Base-by-base conservation (phyloP, 1,140 invertebrate species). In the Medauroidea extradentata region DNA sequence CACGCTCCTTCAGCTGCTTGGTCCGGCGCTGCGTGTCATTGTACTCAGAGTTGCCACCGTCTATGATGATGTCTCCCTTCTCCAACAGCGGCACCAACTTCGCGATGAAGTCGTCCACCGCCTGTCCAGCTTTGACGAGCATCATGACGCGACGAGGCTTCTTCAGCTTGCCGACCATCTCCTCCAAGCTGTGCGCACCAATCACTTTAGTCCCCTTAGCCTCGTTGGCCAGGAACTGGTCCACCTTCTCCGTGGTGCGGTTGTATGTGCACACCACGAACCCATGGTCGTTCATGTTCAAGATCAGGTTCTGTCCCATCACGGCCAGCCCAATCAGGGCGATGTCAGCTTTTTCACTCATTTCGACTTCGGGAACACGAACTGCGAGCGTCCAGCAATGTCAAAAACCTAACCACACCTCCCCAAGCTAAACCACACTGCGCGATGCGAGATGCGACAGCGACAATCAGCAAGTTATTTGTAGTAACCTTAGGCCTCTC, bases 211-310 rank as follows among this genome's bases (percentile, higher is more conserved):
- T 99, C 21, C 94, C 85, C 71, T 87, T 87, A 7, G 86, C 86
- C 74, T 88, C 87, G 69, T 87, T 88, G 4, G 68, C 71, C 52
- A 88, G 69, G 68, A 90, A 89, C 5, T 81, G 70, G 62, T 86
- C 85, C 25, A 99, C 94, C 82, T 99, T 99, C 63, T 93, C 86
- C 0, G 94, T 91, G 0, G 97, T 99, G 70, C 98, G 85, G 77
- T 99, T 99, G 72, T 88, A 99, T 0, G 95, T 98, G 71, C 96
- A 97, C 2, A 99, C 96, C n/a, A 92, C 87, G 76, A 96, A 99
- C 7, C 95, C 96, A 77, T 99, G 93, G 69, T 98, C 96, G 67
- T 99, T 94, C 95, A 99, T 99, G 71, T 99, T 99, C 2, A 99
- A 77, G 63, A 99, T 97, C 38, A 99, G 80, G 78, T 99, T 99